Conservation (phyloP, 2,888 invertebrate genomes). For the Sepioteuthis lessoniana region DNA sequence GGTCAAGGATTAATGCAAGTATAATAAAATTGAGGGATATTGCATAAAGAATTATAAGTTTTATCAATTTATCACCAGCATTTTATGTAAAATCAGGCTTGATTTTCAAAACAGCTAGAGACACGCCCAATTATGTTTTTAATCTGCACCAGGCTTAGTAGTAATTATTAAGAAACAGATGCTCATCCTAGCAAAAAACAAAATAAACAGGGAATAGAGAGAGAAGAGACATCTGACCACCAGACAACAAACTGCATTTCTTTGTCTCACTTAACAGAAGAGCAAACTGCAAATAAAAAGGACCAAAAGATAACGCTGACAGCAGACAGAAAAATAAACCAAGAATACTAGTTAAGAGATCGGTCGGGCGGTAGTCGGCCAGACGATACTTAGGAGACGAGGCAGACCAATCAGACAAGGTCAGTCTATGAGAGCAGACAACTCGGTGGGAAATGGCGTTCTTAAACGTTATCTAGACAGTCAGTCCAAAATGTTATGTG, state of each 20-base stretch:
- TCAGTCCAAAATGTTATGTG: background rate
- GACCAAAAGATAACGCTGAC: background rate
- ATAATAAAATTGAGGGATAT: too few relatives aligned
- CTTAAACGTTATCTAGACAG: background rate
- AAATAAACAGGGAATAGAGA: background rate
- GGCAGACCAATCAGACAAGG: background rate
- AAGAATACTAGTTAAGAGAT: background rate
- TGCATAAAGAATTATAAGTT: too few relatives aligned
- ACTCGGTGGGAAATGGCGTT: background rate
- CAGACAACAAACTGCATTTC: background rate
- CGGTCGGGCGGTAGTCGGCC: background rate
- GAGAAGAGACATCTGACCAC: background rate
- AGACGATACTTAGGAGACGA: background rate
- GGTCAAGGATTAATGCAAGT: too few relatives aligned
- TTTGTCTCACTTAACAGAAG: background rate
- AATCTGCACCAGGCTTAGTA: too few relatives aligned
- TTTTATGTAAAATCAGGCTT: too few relatives aligned
- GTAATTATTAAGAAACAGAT: too few relatives aligned
- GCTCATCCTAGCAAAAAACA: background rate
- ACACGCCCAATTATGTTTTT: too few relatives aligned
- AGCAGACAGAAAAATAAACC: conserved; percentile 7
- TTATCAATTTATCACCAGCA: too few relatives aligned
- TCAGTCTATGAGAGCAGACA: background rate
- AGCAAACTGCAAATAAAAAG: background rate
- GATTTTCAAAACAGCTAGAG: too few relatives aligned